Conservation (phyloP, 2,797 vertebrate species). For the Manis javanica region DNA sequence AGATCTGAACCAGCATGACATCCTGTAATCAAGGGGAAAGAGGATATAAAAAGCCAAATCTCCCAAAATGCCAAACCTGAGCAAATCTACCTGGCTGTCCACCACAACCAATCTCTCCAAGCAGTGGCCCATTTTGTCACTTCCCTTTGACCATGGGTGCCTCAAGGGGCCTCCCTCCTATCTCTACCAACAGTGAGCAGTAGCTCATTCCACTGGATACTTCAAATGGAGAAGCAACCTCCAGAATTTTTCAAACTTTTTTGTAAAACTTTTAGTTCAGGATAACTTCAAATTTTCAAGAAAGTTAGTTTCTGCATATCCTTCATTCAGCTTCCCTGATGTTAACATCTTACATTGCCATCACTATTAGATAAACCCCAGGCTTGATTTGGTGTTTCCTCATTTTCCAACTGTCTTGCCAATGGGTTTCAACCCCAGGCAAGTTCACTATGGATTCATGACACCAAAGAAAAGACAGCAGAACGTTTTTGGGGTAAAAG, state of each 20-base stretch:
- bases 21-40: background rate
- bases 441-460: too few species aligned
- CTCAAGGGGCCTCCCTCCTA: background rate
- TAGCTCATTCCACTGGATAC: too few species aligned
- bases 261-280: background rate
- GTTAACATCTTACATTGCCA: background rate
- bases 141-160: background rate
- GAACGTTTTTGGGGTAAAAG: too few species aligned
- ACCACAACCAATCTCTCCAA: background rate
- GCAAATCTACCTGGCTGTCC: background rate
- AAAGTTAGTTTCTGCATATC: background rate
- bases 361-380: background rate
- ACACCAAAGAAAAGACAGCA: too few species aligned
- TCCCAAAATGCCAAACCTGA: background rate
- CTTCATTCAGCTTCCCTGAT: background rate
- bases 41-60: background rate
- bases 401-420: background rate
- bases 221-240: background rate
- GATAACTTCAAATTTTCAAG: slow-evolving; percentile 22
- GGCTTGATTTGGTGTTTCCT: background rate
- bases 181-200: background rate
- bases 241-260: background rate
- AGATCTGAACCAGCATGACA: background rate
- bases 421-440: too few species aligned
- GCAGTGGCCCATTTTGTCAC: fast-evolving